phyloP scores from a whole-genome alignment of 2,888 invertebrate species.

The Ashinkailepas kermadecensis region DNA sequence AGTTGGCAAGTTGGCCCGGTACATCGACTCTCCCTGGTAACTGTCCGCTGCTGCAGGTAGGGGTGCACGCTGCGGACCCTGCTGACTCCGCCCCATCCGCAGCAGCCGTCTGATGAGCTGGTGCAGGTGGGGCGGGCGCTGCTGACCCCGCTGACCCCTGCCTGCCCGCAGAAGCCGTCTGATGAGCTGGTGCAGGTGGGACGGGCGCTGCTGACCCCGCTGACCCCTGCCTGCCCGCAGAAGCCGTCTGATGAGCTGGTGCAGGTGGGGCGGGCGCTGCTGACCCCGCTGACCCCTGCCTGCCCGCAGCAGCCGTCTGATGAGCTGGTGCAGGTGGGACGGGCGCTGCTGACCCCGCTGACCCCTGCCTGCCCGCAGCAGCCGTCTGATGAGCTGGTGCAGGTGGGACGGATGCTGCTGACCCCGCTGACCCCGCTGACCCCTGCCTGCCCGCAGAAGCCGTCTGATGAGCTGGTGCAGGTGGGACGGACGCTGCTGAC shows the following conservation, averaged over 20 bases:
- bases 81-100: constrained; percentile 29
- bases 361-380: no score
- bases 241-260: constrained; percentile 58
- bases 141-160: background rate
- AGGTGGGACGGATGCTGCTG: no score
- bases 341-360: no score
- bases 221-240: constrained; percentile 38
- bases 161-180: constrained; percentile 50
- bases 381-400: no score
- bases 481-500: no score
- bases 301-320: constrained; percentile 54
- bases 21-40: no score
- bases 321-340: no score
- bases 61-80: constrained; percentile 48
- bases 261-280: constrained; percentile 60
- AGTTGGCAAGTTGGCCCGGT: no score
- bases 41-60: constrained; percentile 53
- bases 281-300: constrained; percentile 57
- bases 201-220: constrained; percentile 59
- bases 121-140: constrained; percentile 58
- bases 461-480: no score
- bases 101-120: constrained; percentile 58
- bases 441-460: no score
- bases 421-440: no score
- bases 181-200: constrained; percentile 59